A percentile compares a stretch with the other conserved stretches of the same genome.
Conservation (phyloP, 2,888 invertebrate genomes). For the Trisateles emortualis region DNA sequence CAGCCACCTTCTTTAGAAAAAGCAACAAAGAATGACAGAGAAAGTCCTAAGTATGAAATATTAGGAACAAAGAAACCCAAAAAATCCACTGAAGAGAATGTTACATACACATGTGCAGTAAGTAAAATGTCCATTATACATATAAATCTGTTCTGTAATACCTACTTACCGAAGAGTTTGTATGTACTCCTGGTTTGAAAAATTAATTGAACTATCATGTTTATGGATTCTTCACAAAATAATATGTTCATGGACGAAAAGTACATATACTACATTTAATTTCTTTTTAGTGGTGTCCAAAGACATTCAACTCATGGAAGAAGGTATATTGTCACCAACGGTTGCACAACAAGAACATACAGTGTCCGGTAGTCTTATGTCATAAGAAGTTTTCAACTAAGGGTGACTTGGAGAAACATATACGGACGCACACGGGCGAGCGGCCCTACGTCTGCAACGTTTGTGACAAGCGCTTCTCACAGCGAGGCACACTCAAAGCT, state of each 20-base stretch:
- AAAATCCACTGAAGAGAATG: not conserved
- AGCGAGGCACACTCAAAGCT: conserved; percentile 62
- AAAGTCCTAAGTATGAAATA: conserved; percentile 13
- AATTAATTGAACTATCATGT: no score
- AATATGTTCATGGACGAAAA: no score
- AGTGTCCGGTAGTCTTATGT: conserved; percentile 64
- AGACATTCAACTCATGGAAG: conserved; percentile 61
- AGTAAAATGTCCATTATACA: conserved; percentile 25
- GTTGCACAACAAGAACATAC: conserved; percentile 62
- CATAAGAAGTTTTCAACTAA: conserved; percentile 72
- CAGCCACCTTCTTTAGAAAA: not conserved
- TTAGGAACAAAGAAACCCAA: conserved; percentile 5
- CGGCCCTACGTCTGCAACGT: conserved; percentile 67
- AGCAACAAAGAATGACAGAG: conserved; percentile 25
- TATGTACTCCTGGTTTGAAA: no score
- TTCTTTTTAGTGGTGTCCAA: conserved; percentile 69
- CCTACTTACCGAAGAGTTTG: no score
- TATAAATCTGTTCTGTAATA: no score
- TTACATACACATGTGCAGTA: conserved; percentile 51
- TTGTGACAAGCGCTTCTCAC: conserved; percentile 68
- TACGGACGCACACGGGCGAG: conserved; percentile 76
- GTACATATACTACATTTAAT: not conserved
- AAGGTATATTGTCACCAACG: conserved; percentile 72
- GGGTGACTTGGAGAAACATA: conserved; percentile 73
- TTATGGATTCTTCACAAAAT: no score